Percentiles rank a stretch among this genome's conserved stretches.
Evolutionary conservation across 2,797 vertebrate genomes (phyloP).

Genomic region (Periparus ater): DNA sequence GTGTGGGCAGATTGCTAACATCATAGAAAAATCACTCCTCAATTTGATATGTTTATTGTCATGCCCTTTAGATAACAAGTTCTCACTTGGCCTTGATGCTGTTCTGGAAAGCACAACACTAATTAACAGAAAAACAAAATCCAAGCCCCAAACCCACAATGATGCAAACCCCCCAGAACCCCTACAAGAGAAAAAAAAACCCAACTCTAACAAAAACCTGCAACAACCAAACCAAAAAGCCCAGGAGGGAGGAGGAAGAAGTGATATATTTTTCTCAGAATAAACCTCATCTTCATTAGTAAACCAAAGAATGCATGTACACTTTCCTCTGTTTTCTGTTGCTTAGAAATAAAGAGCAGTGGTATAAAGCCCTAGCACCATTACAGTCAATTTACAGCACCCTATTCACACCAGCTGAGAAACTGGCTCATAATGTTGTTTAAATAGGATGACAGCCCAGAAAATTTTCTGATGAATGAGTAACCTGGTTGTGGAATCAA

Average conservation of each 20-base stretch:
- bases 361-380: background rate
- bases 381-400: background rate
- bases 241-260: background rate
- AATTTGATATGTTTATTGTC: background rate
- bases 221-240: background rate
- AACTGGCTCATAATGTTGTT: background rate
- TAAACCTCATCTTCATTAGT: background rate
- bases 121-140: background rate
- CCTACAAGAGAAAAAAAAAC: background rate
- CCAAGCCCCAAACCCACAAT: background rate
- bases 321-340: background rate
- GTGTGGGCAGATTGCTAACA: constrained; percentile 14
- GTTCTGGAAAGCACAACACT: background rate
- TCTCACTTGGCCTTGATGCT: background rate
- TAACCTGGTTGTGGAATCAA: background rate
- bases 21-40: background rate
- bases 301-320: background rate
- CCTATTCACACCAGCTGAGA: constrained; percentile 16
- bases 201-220: accelerated
- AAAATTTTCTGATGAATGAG: constrained; percentile 19
- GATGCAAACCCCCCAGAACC: background rate
- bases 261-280: background rate
- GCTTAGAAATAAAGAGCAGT: constrained; percentile 18
- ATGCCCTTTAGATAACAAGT: background rate
- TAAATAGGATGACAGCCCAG: constrained; percentile 4